Conservation (phyloP, 2,113 vertebrate species). For the Osmerus eperlanus region DNA sequence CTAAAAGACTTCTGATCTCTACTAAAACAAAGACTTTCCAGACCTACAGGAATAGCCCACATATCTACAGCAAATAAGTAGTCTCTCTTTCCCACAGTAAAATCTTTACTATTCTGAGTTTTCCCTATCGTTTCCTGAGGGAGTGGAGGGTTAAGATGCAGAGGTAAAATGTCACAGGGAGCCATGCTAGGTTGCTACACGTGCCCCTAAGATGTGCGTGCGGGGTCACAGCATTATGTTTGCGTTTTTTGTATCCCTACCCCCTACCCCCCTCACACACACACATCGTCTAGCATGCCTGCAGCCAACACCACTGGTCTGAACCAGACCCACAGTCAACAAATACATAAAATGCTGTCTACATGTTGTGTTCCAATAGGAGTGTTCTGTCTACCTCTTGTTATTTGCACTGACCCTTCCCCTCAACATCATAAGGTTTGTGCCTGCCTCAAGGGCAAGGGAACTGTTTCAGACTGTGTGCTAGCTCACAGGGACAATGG, state of each 20-base stretch:
- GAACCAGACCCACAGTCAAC: conserved; percentile 25
- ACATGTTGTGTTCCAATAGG: conserved; percentile 44
- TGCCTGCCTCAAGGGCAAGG: conserved; percentile 52
- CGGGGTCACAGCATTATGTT: conserved; percentile 69
- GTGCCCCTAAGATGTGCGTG: conserved; percentile 72
- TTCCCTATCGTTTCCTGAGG: conserved; percentile 58
- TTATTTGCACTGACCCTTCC: conserved; percentile 61
- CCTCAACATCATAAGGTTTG: conserved; percentile 45
- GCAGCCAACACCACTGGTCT: conserved; percentile 58
- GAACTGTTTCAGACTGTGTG: conserved; percentile 32
- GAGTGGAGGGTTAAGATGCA: conserved; percentile 56
- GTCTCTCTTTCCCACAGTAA: conserved; percentile 26
- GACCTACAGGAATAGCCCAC: conserved; percentile 27
- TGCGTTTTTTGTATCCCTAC: conserved; percentile 56
- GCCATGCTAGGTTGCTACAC: conserved; percentile 57
- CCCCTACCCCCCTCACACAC: too few species aligned
- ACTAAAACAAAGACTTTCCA: conserved; percentile 6
- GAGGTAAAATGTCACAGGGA: conserved; percentile 66
- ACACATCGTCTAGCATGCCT: conserved; percentile 46
- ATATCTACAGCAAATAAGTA: conserved; percentile 40
- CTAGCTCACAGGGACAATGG: conserved; percentile 39
- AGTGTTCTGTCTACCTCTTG: conserved; percentile 67
- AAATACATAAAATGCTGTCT: conserved; percentile 23
- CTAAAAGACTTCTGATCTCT: conserved; percentile 35
- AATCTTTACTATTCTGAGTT: conserved; percentile 26